Evolutionary conservation across 1,140 invertebrate genomes (phyloP).

Genomic region (Aculops lycopersici): DNA sequence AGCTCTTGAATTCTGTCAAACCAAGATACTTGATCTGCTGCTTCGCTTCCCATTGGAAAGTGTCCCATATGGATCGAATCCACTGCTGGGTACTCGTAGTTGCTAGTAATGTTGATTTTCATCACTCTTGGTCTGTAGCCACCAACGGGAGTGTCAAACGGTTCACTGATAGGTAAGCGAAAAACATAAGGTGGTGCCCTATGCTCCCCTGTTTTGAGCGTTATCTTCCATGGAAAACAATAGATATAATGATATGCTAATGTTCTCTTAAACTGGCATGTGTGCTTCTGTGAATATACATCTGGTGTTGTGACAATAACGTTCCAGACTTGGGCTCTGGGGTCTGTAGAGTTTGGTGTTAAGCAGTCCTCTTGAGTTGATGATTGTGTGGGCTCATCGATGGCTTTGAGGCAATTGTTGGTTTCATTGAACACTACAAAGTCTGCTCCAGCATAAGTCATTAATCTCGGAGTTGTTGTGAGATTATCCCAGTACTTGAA

Average conservation of each 20-base stretch:
- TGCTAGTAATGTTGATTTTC: background rate
- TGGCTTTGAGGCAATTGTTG: background rate
- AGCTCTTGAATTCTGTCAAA: background rate
- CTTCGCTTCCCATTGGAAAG: background rate
- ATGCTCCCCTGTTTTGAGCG: background rate
- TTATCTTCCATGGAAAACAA: background rate
- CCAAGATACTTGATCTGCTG: background rate
- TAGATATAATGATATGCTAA: background rate
- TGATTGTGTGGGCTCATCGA: no score
- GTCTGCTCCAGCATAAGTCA: background rate
- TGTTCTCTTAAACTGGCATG: background rate
- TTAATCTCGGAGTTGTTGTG: background rate
- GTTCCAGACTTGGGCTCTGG: background rate
- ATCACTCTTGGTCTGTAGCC: no score
- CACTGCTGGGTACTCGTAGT: background rate
- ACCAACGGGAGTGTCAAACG: background rate
- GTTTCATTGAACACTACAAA: background rate
- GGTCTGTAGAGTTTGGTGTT: background rate
- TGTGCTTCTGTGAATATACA: background rate
- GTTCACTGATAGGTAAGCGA: background rate
- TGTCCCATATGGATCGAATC: background rate
- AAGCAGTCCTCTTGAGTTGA: no score
- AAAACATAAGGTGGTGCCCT: background rate
- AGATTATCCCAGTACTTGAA: background rate
- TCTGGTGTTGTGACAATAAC: background rate